Evolutionary conservation across 2,113 vertebrate species (phyloP), one percentile per base, ranked within the genome.

Genomic region (Zosterops borbonicus): DNA sequence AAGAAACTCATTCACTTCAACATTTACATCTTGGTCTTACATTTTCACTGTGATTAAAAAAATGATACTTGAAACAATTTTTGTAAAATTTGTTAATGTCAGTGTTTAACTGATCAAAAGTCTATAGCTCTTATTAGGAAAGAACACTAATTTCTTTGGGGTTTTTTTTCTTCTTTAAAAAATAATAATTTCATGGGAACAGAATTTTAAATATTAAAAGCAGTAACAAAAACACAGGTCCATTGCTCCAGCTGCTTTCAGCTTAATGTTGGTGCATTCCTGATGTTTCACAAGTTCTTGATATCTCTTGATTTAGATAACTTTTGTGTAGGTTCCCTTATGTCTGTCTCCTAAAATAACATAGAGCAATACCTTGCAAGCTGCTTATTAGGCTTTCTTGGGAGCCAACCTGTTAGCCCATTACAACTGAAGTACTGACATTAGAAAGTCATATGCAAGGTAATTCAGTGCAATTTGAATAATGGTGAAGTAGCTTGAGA

Each of bases 1-100:
- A 37, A 97, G 90, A 94, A 98, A 95, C 95, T 91, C 96, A 91
- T 93, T 97, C 94, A 95, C 83, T 95, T 95, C 95, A 94, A 50
- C 95, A 94, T 95, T 96, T 91, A 83, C 90, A 70, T 97, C 88
- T 97, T 94, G 92, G 97, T 98, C 98, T 98, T 97, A 97, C 97
- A 98, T 98, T 98, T 98, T 98, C 98, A 98, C 98, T 98, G 98
- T 98, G 98, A 98, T 92, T 98, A 94, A 97, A 90, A 91, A 93
- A 90, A 97, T 91, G 97, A 98, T 98, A 98, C 98, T 98, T 98
- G 98, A 98, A 98, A 96, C 96, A 96, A 95, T 97, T 97, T 98
- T 98, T 97, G 96, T 97, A 98, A 97, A 97, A 92, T 94, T 95
- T 96, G 85, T 98, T 96, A 70, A 96, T 23, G 92, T 98, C 92